Evolutionary conservation across 2,888 invertebrate species (phyloP).

Genomic region (Ceraclea dissimilis): DNA sequence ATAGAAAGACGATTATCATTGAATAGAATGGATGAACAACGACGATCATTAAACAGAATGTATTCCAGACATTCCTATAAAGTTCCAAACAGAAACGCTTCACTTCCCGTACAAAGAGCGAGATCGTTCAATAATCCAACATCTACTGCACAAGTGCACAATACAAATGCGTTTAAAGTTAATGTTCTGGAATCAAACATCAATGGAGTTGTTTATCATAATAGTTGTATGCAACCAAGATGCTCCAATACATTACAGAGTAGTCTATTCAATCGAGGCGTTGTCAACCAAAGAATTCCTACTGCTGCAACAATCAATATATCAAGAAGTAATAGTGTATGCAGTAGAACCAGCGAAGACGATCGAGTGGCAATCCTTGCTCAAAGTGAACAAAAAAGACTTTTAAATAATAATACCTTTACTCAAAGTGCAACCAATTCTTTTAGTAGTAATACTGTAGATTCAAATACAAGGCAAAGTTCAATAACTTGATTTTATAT

Average conservation of each 20-base stretch:
- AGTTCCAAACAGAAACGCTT: slow-evolving; percentile 2
- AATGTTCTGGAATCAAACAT: slow-evolving; percentile 10
- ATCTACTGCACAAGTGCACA: slow-evolving; percentile 7
- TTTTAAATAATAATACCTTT: slow-evolving; percentile 13
- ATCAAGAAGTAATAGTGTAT: slow-evolving; percentile 11
- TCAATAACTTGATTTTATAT: too few species aligned
- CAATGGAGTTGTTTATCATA: slow-evolving; percentile 12
- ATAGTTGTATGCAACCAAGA: slow-evolving; percentile 7
- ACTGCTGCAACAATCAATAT: slow-evolving; percentile 6
- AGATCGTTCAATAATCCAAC: slow-evolving; percentile 6
- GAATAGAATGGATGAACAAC: not conserved
- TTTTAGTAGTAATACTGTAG: too few species aligned
- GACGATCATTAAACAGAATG: slow-evolving; percentile 13
- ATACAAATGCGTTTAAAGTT: slow-evolving; percentile 16
- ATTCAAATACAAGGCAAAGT: too few species aligned
- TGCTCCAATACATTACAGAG: slow-evolving; percentile 7
- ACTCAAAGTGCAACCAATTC: not conserved
- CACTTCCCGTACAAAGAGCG: not conserved
- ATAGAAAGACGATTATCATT: not conserved
- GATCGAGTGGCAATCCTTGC: slow-evolving; percentile 13
- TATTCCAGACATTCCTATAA: slow-evolving; percentile 9
- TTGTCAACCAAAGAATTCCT: slow-evolving; percentile 1
- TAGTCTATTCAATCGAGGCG: not conserved
- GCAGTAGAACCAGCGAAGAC: slow-evolving; percentile 19
- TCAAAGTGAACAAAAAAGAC: slow-evolving; percentile 18